phyloP scores from a whole-genome alignment of 1,140 invertebrate species.

The Drosophila kurseongensis region DNA sequence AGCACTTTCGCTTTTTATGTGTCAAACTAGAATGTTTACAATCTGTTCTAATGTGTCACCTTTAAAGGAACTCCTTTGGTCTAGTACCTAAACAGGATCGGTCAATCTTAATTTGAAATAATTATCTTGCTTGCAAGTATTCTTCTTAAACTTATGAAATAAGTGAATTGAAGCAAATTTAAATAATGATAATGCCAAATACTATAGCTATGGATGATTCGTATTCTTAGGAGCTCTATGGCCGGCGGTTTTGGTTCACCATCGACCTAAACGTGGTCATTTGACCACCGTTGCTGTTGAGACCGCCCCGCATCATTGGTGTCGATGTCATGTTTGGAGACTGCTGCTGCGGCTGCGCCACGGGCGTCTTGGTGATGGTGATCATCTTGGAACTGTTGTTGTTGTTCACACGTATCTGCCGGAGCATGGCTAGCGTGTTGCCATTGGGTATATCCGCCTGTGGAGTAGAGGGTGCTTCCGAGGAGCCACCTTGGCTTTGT shows the following conservation, averaged over 20 bases:
- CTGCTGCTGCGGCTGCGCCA: slow-evolving; percentile 4
- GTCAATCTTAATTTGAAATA: slow-evolving; percentile 2
- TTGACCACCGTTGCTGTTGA: slow-evolving; percentile 1
- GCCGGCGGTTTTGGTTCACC: slow-evolving; percentile 8
- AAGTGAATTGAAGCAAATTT: neutral
- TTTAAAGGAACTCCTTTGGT: neutral
- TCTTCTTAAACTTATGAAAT: slow-evolving; percentile 11
- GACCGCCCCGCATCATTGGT: neutral
- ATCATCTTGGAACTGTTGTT: slow-evolving; percentile 35
- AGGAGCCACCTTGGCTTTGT: neutral
- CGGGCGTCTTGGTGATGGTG: slow-evolving; percentile 18
- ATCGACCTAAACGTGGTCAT: slow-evolving; percentile 1
- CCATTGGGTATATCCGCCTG: slow-evolving; percentile 20
- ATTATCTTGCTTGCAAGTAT: slow-evolving; percentile 5
- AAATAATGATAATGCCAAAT: slow-evolving; percentile 34
- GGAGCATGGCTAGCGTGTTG: slow-evolving; percentile 12
- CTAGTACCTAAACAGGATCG: neutral
- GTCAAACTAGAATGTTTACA: neutral
- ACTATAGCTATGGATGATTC: slow-evolving; percentile 3
- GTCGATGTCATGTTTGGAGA: neutral
- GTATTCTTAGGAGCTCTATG: neutral
- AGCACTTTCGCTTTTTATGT: neutral
- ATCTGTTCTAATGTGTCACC: neutral
- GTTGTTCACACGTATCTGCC: slow-evolving; percentile 47
- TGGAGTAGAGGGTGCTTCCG: slow-evolving; percentile 3